Evolutionary conservation across 2,113 vertebrate species (phyloP), one percentile per base, ranked within the genome.

Genomic region (Mormoops blainvillei): DNA sequence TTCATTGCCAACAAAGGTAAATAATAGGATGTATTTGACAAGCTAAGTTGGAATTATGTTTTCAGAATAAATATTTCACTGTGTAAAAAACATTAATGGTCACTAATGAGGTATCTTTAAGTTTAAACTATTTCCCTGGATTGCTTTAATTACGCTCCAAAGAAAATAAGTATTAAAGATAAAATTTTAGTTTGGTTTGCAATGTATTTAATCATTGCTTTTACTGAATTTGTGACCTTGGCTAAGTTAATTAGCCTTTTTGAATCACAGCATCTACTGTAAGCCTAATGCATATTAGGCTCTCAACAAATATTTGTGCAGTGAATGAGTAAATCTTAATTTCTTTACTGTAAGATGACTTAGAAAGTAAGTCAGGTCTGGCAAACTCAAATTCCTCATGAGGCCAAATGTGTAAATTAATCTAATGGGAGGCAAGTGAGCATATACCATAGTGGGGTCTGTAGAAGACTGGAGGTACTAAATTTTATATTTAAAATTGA

Each of bases 191-290:
- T 50, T 96, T 54, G 63, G 43, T 63, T 54, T 86, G 41, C 43
- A 93, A 86, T 71, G 26, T 22, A 89, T 67, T 95, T 93, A 96
- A 91, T 86, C 68, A 87, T 61, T 95, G 87, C 61, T 95, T 95
- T 96, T 83, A n/a, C 73, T 95, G 65, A 94, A 83, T 89, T 12
- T 85, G 86, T 94, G 86, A 80, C 77, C 91, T 94, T 65, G 43
- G 22, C 41, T 90, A 71, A 90, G 43, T 87, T 92, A 93, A 97
- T 96, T 96, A 86, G 68, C 71, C 82, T 96, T 89, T 95, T 45
- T 65, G 28, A 86, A 87, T 93, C 91, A 58, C 2, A 91, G 54
- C 9, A 68, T 56, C 93, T 82, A 88, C 8, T 28, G 4, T 7
- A 81, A 41, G 41, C 24, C 50, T 28, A 58, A 43, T 41, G 54